These are phyloP conservation scores for Camarhynchus parvulus DNA, from an alignment of 2,113 vertebrate genomes.

Conservation along the genomic window DNA sequence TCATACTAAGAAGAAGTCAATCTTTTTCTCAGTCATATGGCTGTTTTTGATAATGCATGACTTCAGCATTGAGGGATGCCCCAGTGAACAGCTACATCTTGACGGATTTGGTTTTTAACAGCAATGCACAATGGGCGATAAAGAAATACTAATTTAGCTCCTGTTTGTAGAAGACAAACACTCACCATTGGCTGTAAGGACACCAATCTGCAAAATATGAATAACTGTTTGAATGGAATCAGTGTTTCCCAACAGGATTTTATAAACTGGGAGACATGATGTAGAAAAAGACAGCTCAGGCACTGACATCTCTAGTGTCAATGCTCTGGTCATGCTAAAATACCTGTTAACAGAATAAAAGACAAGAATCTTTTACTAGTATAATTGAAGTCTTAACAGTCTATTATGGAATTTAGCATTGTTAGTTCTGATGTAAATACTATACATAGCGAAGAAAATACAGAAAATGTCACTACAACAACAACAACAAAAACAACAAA, in stretches of 20 bases:
- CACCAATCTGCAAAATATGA: neutral
- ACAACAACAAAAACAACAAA: neutral
- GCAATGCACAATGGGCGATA: neutral
- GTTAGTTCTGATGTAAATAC: neutral
- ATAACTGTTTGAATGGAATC: neutral
- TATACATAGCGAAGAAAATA: neutral
- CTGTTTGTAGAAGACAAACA: neutral
- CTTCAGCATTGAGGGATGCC: neutral
- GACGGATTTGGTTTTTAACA: neutral
- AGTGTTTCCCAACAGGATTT: neutral
- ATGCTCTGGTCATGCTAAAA: neutral
- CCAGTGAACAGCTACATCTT: neutral
- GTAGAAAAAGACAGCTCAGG: neutral
- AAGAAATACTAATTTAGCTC: neutral
- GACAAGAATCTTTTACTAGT: neutral
- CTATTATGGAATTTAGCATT: neutral
- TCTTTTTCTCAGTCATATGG: neutral
- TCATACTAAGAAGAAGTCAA: neutral
- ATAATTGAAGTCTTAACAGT: neutral
- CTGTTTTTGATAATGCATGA: neutral
- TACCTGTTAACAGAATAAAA: neutral
- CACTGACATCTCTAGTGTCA: neutral
- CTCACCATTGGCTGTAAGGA: neutral
- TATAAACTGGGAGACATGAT: neutral
- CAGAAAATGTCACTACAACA: neutral